These are phyloP conservation scores for Toxostoma redivivum DNA, from an alignment of 2,113 vertebrate species.

Conservation along the genomic window DNA sequence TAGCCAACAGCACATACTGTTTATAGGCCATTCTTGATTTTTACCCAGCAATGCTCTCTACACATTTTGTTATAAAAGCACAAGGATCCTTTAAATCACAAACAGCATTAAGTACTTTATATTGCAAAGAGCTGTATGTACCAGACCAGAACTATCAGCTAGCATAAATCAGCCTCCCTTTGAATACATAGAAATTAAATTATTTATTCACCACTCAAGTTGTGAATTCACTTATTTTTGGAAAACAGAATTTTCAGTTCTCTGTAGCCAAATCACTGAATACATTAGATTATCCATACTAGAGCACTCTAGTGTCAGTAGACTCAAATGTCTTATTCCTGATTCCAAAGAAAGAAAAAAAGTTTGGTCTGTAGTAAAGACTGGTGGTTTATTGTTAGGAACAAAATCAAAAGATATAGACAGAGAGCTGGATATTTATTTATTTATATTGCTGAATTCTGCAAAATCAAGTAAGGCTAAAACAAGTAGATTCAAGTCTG, in stretches of 20 bases:
- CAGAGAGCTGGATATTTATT: neutral
- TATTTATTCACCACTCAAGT: neutral
- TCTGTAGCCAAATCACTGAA: neutral
- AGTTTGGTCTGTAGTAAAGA: neutral
- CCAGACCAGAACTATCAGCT: neutral
- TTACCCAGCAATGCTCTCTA: neutral
- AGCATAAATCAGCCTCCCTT: neutral
- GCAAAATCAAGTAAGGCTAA: neutral
- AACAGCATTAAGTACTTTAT: neutral
- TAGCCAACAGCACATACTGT: neutral
- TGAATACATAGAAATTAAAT: neutral
- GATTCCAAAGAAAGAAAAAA: neutral
- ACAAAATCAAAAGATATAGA: neutral
- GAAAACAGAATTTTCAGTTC: neutral
- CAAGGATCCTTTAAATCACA: neutral
- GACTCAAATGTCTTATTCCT: neutral
- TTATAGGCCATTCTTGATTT: neutral
- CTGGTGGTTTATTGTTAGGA: neutral
- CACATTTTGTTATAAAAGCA: neutral
- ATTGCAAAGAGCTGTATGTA: neutral
- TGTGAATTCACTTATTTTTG: neutral
- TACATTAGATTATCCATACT: neutral
- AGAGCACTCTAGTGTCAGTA: neutral
- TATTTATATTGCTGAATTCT: neutral
- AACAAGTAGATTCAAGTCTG: neutral